Evolutionary conservation across 2,888 invertebrate genomes (phyloP).

Genomic region (Ecliptopera silaceata): DNA sequence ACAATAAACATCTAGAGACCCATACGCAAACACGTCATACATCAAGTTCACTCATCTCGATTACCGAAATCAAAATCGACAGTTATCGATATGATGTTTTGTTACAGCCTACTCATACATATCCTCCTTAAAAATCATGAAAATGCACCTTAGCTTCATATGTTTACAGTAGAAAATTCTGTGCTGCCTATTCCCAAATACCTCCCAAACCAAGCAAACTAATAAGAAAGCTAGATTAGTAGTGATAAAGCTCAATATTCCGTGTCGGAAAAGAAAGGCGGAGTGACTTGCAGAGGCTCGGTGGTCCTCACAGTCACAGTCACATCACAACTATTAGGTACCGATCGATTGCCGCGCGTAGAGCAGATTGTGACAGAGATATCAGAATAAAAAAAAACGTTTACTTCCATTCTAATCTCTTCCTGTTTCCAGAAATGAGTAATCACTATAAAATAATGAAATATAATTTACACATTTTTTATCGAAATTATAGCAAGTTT

Average conservation of each 20-base stretch:
- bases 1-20: slow-evolving; percentile 23
- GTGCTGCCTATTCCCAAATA: not conserved
- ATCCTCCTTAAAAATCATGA: not conserved
- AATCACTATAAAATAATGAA: too few relatives aligned
- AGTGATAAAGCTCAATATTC: slow-evolving; percentile 26
- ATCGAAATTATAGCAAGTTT: too few relatives aligned
- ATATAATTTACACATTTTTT: too few relatives aligned
- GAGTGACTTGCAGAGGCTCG: slow-evolving; percentile 75
- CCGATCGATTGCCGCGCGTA: slow-evolving; percentile 55
- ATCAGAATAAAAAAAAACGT: too few relatives aligned
- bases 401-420: too few relatives aligned
- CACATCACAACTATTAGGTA: too few relatives aligned
- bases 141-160: not conserved
- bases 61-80: slow-evolving; percentile 70
- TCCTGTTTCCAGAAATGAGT: too few relatives aligned
- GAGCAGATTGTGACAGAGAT: slow-evolving; percentile 7
- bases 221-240: not conserved
- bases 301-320: slow-evolving; percentile 75
- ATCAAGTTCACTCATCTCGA: slow-evolving; percentile 44
- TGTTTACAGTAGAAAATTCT: not conserved
- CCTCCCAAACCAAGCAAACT: not conserved
- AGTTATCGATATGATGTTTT: slow-evolving; percentile 67
- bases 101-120: slow-evolving; percentile 48
- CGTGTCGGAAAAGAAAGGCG: slow-evolving; percentile 29
- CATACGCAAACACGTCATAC: slow-evolving; percentile 21